Evolutionary conservation across 2,888 invertebrate genomes (phyloP).

Genomic region (Frankliniella fusca): DNA sequence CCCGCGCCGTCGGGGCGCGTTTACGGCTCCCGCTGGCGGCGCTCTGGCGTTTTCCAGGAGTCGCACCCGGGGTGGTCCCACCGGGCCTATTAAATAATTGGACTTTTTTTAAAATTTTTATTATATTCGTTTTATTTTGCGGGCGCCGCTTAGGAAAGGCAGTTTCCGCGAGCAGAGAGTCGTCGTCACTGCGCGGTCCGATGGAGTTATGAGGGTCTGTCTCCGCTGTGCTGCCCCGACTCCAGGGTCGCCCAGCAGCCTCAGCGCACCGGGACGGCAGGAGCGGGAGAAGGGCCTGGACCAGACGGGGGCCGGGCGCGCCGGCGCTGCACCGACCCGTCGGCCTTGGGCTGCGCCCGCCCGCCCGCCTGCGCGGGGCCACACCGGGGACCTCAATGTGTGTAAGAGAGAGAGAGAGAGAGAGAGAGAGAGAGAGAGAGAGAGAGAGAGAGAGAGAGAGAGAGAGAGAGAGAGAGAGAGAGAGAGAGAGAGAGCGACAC

Average conservation of each 20-base stretch:
- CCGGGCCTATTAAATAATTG: too few species aligned
- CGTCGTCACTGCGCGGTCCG: not conserved
- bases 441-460: slow-evolving; percentile 18
- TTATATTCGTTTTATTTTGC: too few species aligned
- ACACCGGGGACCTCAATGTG: not conserved
- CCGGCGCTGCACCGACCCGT: not conserved
- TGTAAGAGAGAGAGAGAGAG: not conserved
- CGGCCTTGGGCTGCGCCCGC: not conserved
- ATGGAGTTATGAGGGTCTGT: not conserved
- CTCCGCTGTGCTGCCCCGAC: not conserved
- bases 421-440: slow-evolving; percentile 6
- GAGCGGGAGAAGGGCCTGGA: too few species aligned
- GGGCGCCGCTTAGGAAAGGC: too few species aligned
- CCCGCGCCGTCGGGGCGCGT: not conserved
- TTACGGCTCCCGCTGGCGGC: not conserved
- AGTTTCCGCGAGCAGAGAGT: too few species aligned
- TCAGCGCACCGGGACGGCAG: too few species aligned
- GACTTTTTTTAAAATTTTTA: too few species aligned
- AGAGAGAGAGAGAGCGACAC: not conserved
- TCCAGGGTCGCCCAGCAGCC: not conserved
- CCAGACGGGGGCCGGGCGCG: too few species aligned
- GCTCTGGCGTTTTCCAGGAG: not conserved
- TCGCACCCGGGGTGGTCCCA: not conserved
- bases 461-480: not conserved
- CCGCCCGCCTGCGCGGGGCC: not conserved